phyloP scores from a whole-genome alignment of 2,797 vertebrate genomes.

The Sardinella longiceps region DNA sequence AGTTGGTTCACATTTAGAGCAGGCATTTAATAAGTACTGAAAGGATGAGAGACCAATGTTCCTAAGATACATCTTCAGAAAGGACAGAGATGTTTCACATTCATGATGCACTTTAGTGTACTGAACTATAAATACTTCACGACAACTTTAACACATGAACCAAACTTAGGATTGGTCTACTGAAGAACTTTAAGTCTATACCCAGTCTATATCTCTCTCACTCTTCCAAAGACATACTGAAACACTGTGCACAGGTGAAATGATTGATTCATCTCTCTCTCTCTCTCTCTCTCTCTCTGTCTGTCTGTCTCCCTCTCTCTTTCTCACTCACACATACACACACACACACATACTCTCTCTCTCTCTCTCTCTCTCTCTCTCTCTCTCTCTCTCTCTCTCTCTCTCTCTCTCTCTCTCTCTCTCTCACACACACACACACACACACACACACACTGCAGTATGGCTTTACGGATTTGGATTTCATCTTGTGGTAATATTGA shows the following conservation, averaged over 20 bases:
- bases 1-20: background rate
- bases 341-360: too few species aligned
- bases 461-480: constrained; percentile 11
- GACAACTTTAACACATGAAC: background rate
- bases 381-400: too few species aligned
- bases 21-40: background rate
- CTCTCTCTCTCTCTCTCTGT: too few species aligned
- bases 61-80: background rate
- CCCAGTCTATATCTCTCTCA: background rate
- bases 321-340: background rate
- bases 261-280: background rate
- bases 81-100: background rate
- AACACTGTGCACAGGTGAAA: background rate
- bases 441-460: background rate
- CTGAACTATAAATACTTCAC: background rate
- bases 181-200: background rate
- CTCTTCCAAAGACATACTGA: background rate
- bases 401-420: too few species aligned
- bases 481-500: constrained; percentile 18
- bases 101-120: background rate
- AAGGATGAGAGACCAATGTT: background rate
- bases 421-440: background rate
- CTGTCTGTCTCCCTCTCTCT: too few species aligned
- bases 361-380: too few species aligned
- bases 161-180: too few species aligned